Evolutionary conservation across 2,797 vertebrate genomes (phyloP).

Genomic region (Lagocephalus sceleratus): DNA sequence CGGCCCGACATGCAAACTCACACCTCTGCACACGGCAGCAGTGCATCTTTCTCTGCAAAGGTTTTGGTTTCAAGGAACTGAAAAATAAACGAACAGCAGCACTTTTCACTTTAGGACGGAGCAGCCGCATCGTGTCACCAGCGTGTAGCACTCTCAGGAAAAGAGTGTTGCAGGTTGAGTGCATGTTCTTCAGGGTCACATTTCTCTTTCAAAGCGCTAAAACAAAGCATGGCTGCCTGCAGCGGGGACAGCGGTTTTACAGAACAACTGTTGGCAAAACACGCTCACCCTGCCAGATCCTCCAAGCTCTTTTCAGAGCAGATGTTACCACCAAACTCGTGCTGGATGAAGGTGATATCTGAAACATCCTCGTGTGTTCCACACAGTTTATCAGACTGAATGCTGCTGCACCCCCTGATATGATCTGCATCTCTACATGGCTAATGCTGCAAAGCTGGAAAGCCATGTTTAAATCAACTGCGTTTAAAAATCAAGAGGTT

Average conservation of each 20-base stretch:
- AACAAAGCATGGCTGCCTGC: slow-evolving; percentile 2
- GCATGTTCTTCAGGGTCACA: slow-evolving; percentile 2
- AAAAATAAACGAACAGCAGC: slow-evolving; percentile 8
- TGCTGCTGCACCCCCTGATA: not conserved
- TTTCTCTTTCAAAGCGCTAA: not conserved
- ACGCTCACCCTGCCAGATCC: not conserved
- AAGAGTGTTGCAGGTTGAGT: slow-evolving; percentile 16
- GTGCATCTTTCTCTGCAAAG: not conserved
- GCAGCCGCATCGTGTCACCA: slow-evolving; percentile 23
- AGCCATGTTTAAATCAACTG: too few relatives aligned
- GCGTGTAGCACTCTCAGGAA: slow-evolving; percentile 26
- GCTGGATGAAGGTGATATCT: not conserved
- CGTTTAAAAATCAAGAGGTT: too few relatives aligned
- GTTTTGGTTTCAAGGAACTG: not conserved
- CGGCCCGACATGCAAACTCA: not conserved
- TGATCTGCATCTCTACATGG: too few relatives aligned
- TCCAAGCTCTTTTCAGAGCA: not conserved
- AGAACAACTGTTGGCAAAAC: not conserved
- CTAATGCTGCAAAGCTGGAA: too few relatives aligned
- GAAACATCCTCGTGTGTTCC: too few relatives aligned
- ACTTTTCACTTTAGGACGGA: not conserved
- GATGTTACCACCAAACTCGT: not conserved
- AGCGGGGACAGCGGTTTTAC: not conserved
- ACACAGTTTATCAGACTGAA: not conserved
- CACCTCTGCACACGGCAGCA: not conserved